phyloP scores from a whole-genome alignment of 1,140 invertebrate genomes.

The Rhagoletis pomonella region DNA sequence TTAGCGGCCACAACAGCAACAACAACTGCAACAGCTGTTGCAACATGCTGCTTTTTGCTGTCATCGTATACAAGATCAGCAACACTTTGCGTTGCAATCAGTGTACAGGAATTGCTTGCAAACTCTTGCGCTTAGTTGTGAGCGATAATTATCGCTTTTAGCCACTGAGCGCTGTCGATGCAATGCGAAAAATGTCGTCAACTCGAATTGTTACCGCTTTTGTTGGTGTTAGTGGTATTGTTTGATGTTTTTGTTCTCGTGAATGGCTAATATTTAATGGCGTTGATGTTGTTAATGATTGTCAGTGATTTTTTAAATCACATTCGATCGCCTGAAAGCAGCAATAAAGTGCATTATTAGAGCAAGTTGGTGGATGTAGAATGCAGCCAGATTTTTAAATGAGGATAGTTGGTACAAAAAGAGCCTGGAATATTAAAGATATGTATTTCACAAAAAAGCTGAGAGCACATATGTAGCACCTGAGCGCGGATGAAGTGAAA shows the following conservation, averaged over 20 bases:
- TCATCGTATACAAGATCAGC: conserved; percentile 65
- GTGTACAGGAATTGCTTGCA: conserved; percentile 33
- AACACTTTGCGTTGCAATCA: conserved; percentile 63
- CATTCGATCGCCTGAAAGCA: conserved; percentile 10
- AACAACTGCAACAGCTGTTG: neutral
- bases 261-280: conserved; percentile 36
- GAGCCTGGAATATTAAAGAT: too few relatives aligned
- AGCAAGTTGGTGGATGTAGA: too few relatives aligned
- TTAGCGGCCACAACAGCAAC: neutral
- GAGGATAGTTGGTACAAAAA: neutral
- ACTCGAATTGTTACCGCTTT: conserved; percentile 3
- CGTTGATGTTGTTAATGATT: conserved; percentile 48
- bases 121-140: neutral
- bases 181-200: conserved; percentile 72
- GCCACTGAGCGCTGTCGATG: conserved; percentile 67
- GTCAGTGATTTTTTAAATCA: conserved; percentile 44
- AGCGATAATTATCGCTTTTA: conserved; percentile 73
- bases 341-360: neutral
- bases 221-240: too few relatives aligned
- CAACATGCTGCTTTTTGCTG: conserved; percentile 55
- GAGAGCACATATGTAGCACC: too few relatives aligned
- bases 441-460: too few relatives aligned
- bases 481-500: too few relatives aligned
- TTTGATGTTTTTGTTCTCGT: neutral
- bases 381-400: neutral